A percentile compares a stretch with the other conserved stretches of the same genome.
These are phyloP conservation scores for Geopemphigus sp. DNA, from an alignment of 1,140 invertebrate species.

Conservation along the genomic window DNA sequence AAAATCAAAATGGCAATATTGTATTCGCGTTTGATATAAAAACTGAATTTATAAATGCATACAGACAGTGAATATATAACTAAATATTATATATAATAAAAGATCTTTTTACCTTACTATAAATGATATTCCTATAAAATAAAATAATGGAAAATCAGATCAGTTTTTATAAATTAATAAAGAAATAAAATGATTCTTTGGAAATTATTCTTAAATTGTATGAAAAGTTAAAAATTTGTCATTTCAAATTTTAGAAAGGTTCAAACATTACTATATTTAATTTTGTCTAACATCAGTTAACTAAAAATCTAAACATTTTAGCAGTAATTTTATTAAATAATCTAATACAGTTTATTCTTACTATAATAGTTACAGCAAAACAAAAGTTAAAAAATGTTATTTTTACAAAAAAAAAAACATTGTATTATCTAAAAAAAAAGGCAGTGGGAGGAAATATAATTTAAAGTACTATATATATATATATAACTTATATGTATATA, in stretches of 20 bases:
- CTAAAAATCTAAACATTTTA: conserved; percentile 30
- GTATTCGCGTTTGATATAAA: conserved; percentile 16
- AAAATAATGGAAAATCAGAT: conserved; percentile 9
- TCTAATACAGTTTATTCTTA: conserved; percentile 32
- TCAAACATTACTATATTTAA: conserved; percentile 17
- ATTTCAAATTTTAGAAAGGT: neutral
- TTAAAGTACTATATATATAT: too few species aligned
- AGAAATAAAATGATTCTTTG: neutral
- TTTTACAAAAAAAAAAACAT: conserved; percentile 16
- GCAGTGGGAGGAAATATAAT: conserved; percentile 42
- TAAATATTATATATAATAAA: neutral
- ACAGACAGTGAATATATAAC: neutral
- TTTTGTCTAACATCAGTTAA: conserved; percentile 7
- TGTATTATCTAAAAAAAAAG: conserved; percentile 28
- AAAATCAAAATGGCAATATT: conserved; percentile 36
- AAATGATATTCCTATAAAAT: neutral
- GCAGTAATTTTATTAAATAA: conserved; percentile 13
- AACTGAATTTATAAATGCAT: conserved; percentile 33
- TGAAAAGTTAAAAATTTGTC: conserved; percentile 24
- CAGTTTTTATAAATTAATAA: neutral
- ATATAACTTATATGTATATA: conserved; percentile 34
- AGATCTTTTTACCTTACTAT: conserved; percentile 4
- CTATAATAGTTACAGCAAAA: conserved; percentile 24
- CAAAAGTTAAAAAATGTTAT: conserved; percentile 3
- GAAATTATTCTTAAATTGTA: neutral